phyloP scores from a whole-genome alignment of 1,140 invertebrate genomes.

The Mycetomoellerius zeteki region DNA sequence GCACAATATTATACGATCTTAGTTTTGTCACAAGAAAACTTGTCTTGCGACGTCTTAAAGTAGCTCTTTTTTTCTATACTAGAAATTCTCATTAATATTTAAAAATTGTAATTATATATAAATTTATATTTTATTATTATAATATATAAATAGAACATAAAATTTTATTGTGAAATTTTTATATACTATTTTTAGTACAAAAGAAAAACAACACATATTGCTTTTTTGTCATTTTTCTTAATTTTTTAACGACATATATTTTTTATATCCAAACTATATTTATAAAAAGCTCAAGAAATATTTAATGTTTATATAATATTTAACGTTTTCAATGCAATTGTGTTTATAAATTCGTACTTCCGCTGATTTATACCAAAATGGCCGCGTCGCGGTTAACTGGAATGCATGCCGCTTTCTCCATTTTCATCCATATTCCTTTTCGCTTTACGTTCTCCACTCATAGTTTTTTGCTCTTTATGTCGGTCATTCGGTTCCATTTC shows the following conservation, averaged over 20 bases:
- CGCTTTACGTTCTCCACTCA: not conserved
- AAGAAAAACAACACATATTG: not conserved
- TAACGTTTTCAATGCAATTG: not conserved
- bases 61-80: not conserved
- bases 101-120: not conserved
- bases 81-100: not conserved
- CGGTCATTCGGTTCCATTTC: slow-evolving; percentile 63
- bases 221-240: not conserved
- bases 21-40: not conserved
- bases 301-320: not conserved
- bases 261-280: not conserved
- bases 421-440: slow-evolving; percentile 53
- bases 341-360: slow-evolving; percentile 3
- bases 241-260: not conserved
- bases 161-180: not conserved
- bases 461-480: slow-evolving; percentile 52
- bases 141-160: not conserved
- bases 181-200: not conserved
- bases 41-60: not conserved
- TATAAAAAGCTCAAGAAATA: slow-evolving; percentile 1
- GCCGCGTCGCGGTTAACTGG: slow-evolving; percentile 50
- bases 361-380: not conserved
- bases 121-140: slow-evolving; percentile 5
- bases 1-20: not conserved
- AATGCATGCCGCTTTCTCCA: slow-evolving; percentile 50